Conservation (phyloP, 2,888 invertebrate species). For the Drosophila peninsularis region DNA sequence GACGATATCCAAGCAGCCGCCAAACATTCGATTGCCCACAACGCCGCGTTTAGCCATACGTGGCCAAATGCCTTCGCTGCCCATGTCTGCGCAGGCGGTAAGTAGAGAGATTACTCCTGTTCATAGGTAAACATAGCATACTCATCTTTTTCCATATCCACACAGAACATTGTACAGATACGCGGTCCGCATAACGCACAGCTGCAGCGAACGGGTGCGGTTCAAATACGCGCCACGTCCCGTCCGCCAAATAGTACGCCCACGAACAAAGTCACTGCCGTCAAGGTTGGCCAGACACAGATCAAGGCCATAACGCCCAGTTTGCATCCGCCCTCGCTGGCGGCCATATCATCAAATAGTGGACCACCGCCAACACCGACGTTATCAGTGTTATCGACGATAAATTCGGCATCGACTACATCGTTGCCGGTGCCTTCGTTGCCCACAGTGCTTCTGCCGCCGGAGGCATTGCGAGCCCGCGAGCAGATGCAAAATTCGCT, state of each 20-base stretch:
- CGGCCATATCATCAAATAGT: constrained; percentile 82
- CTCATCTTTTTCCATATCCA: constrained; percentile 33
- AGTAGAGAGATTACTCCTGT: constrained; percentile 15
- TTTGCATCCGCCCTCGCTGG: constrained; percentile 81
- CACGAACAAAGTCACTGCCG: constrained; percentile 80
- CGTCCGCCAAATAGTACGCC: constrained; percentile 74
- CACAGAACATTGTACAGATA: constrained; percentile 84
- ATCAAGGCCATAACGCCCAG: constrained; percentile 82
- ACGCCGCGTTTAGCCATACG: constrained; percentile 83
- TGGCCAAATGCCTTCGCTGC: constrained; percentile 78
- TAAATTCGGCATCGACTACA: constrained; percentile 79
- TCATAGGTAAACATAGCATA: constrained; percentile 37
- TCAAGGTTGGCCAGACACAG: constrained; percentile 85
- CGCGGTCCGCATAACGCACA: constrained; percentile 81
- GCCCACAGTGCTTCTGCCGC: constrained; percentile 82
- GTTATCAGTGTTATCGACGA: constrained; percentile 78
- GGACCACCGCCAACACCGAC: constrained; percentile 72
- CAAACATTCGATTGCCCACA: constrained; percentile 82
- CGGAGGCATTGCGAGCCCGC: constrained; percentile 67
- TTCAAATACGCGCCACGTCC: constrained; percentile 83
- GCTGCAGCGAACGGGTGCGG: constrained; percentile 80
- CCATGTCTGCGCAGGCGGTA: constrained; percentile 83
- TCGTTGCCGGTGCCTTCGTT: constrained; percentile 80
- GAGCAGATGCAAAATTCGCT: constrained; percentile 77
- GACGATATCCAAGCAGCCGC: constrained; percentile 85